Evolutionary conservation across 2,797 vertebrate species (phyloP), one percentile per base, ranked within the genome.

Genomic region (Mionectes olivaceus): DNA sequence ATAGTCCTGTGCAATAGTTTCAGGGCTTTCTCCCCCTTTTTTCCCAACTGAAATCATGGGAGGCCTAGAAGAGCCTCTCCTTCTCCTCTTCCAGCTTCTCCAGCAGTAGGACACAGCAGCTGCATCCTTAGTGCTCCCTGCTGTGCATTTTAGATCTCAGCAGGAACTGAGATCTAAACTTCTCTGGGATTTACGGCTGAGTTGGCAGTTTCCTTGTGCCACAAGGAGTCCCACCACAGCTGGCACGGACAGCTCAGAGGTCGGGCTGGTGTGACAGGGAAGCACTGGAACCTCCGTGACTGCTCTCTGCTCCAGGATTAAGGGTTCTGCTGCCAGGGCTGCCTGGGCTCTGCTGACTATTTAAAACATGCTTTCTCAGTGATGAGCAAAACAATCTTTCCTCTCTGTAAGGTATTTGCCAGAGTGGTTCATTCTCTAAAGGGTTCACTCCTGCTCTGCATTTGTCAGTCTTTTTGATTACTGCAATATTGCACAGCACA

Each of bases 221-320:
- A 3, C 39, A 23, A 2, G 41, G 13, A 32, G 41, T 24, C 32
- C 55, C 0, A 2, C 17, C 3, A 1, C 32, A 11, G 32, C 25
- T 41, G 49, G 41, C 32, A n/a, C 6, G 10, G 57, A 3, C 17
- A 28, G 55, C 33, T n/a, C 9, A 0, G 1, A 2, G 13, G 13
- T 19, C 24, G 23, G n/a, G 70, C 11, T 16, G 30, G 27, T 46
- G 44, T 30, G 73, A 41, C 24, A 8, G 60, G 47, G 64, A 32
- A 27, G 44, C 25, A 13, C 55, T 10, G 23, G 64, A 73, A 28
- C 43, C 60, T 25, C 3, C 2, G 2, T 32, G 70, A 44, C 53
- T 35, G 53, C 50, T 68, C 43, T 41, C 44, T 46, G 63, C 85
- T 80, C 76, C 1, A 5, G 61, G 46, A 59, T 37, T 47, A 7